These are phyloP conservation scores for Parapsyche elsis DNA, from an alignment of 1,140 invertebrate genomes.

Conservation along the genomic window DNA sequence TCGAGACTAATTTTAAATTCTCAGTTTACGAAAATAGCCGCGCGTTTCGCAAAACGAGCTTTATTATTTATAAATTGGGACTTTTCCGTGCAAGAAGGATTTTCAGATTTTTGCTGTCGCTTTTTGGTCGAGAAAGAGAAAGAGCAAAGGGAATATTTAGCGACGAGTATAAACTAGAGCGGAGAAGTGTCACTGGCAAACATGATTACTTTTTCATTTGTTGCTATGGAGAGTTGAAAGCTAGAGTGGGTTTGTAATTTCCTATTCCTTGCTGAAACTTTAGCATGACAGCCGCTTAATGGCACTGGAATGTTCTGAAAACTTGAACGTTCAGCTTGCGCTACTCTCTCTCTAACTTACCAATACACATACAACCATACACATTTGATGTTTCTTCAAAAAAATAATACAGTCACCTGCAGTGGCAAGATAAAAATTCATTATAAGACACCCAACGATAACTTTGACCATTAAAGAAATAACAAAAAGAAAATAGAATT, in stretches of 20 bases:
- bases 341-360: constrained; percentile 2
- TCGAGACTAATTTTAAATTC: not conserved
- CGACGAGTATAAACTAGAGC: constrained; percentile 16
- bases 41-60: not conserved
- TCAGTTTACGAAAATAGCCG: too few relatives aligned
- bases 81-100: too few relatives aligned
- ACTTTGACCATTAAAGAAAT: too few relatives aligned
- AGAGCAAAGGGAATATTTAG: constrained; percentile 19
- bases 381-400: not conserved
- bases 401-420: too few relatives aligned
- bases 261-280: constrained; percentile 33
- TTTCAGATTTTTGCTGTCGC: too few relatives aligned
- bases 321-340: constrained; percentile 22
- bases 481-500: too few relatives aligned
- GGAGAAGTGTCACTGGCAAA: constrained; percentile 31
- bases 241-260: constrained; percentile 33
- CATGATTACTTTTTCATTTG: constrained; percentile 33
- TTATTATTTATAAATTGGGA: not conserved
- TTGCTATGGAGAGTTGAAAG: constrained; percentile 33
- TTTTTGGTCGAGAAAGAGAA: not conserved
- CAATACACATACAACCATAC: not conserved
- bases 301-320: constrained; percentile 31
- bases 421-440: too few relatives aligned
- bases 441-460: too few relatives aligned
- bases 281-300: constrained; percentile 33